Percentiles rank a stretch among this genome's conserved stretches.
phyloP scores from a whole-genome alignment of 2,797 vertebrate genomes.

The Scyliorhinus canicula region DNA sequence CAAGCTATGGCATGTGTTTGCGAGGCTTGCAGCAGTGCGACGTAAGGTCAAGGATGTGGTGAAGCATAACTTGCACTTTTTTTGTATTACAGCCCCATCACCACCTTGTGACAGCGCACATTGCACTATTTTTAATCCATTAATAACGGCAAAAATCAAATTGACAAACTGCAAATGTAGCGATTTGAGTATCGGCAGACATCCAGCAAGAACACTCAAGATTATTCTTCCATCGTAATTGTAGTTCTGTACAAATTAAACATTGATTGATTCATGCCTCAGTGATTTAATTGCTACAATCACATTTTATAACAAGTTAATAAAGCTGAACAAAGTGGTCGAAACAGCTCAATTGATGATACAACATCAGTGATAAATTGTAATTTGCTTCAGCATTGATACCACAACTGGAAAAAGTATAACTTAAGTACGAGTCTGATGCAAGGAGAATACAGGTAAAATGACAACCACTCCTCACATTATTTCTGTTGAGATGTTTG shows the following conservation, averaged over 20 bases:
- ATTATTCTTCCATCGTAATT: constrained; percentile 25
- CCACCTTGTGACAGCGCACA: too few species aligned
- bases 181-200: not conserved
- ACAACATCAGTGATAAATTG: constrained; percentile 13
- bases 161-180: constrained; percentile 4
- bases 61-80: not conserved
- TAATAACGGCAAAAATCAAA: not conserved
- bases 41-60: not conserved
- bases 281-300: constrained; percentile 33
- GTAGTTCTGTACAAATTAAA: constrained; percentile 24
- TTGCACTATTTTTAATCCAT: not conserved
- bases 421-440: not conserved
- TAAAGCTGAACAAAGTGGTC: constrained; percentile 26
- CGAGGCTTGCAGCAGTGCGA: not conserved
- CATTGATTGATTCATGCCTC: constrained; percentile 31
- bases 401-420: not conserved
- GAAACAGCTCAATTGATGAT: constrained; percentile 12
- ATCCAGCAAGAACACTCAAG: constrained; percentile 2
- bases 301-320: constrained; percentile 24
- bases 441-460: not conserved
- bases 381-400: constrained; percentile 11
- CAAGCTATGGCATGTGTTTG: not conserved
- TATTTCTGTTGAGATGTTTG: not conserved
- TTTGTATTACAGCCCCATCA: not conserved
- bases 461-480: not conserved